Conservation (phyloP, 1,140 invertebrate genomes). For the Zaprionus vittiger region DNA sequence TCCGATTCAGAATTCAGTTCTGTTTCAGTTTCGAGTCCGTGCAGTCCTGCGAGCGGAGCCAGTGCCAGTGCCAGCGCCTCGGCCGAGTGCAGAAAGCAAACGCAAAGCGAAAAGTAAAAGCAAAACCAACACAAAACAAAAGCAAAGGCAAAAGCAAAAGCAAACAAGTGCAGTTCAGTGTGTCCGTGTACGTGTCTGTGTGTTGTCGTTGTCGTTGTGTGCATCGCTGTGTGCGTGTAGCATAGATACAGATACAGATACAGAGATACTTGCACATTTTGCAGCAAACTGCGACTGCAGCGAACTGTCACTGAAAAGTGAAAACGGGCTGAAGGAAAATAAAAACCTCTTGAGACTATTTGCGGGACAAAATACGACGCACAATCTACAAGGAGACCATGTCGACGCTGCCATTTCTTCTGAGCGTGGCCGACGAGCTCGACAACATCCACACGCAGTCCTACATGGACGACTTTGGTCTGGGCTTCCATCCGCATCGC, state of each 20-base stretch:
- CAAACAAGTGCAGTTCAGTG: slow-evolving; percentile 40
- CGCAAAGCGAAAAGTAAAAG: slow-evolving; percentile 17
- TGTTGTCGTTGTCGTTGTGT: slow-evolving; percentile 15
- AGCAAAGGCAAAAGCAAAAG: slow-evolving; percentile 13
- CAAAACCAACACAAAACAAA: background rate
- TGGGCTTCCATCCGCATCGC: slow-evolving; percentile 83
- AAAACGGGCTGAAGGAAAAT: slow-evolving; percentile 42
- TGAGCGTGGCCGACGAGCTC: slow-evolving; percentile 83
- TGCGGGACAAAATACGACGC: slow-evolving; percentile 25
- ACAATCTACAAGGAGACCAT: slow-evolving; percentile 58
- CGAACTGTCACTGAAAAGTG: slow-evolving; percentile 42
- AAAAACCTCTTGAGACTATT: slow-evolving; percentile 4
- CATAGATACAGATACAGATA: slow-evolving; percentile 62
- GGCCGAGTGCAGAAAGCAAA: slow-evolving; percentile 36
- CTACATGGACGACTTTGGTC: slow-evolving; percentile 81
- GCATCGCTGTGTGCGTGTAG: slow-evolving; percentile 5
- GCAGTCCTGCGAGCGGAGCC: slow-evolving; percentile 61
- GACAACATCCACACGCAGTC: slow-evolving; percentile 82
- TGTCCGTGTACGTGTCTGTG: slow-evolving; percentile 13
- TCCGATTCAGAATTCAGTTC: slow-evolving; percentile 58
- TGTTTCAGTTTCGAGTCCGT: slow-evolving; percentile 75
- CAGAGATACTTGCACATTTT: slow-evolving; percentile 54
- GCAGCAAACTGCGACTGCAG: slow-evolving; percentile 1
- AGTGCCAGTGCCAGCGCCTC: slow-evolving; percentile 28
- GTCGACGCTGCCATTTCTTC: slow-evolving; percentile 80